Base-by-base conservation (phyloP, 2,113 vertebrate species). In the Tachycineta bicolor region DNA sequence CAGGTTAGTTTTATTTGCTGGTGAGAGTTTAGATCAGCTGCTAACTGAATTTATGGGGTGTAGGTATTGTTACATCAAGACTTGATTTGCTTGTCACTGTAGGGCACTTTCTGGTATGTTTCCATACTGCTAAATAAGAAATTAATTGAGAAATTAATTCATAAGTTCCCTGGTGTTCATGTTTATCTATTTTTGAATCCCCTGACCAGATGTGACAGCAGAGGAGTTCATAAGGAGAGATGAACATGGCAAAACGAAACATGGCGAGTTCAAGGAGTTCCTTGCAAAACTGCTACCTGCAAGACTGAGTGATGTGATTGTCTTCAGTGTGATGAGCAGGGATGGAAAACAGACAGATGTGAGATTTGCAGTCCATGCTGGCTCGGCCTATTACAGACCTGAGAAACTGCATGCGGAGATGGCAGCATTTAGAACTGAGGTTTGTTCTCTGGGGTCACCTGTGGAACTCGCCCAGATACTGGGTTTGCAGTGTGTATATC, bases 341-440 rank as follows among this genome's bases (percentile, higher is more conserved):
- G 95, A 95, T 55, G 98, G 98, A 46, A 94, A 92, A 33, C 97
- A 98, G 87, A 93, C 98, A 95, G 98, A 99, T 39, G 95, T 99
- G 24, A 98, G 98, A 80, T 98, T 98, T 79, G 97, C 98, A 37
- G 96, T 98, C 85, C 92, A 28, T 15, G 96, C 92, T 20, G 90
- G 90, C 34, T 91, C 43, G 0, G 93, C 97, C 4, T 98, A 98
- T 95, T 97, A 98, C 41, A 98, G 97, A 95, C 97, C 98, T 2
- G 98, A 99, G 97, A 98, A 98, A 47, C 96, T 98, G 71, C 98
- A 98, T 2, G 98, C 98, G 3, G 98, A 98, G 90, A 91, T 99
- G 75, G 98, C 98, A 5, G 98, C 97, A 0, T 97, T 94, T 82
- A 90, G 87, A 91, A 64, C 70, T 14, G 90, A 97, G 97, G 96